Percentiles rank a stretch among this genome's conserved stretches.
phyloP scores from a whole-genome alignment of 2,888 invertebrate genomes.

The Orthosia gracilis region DNA sequence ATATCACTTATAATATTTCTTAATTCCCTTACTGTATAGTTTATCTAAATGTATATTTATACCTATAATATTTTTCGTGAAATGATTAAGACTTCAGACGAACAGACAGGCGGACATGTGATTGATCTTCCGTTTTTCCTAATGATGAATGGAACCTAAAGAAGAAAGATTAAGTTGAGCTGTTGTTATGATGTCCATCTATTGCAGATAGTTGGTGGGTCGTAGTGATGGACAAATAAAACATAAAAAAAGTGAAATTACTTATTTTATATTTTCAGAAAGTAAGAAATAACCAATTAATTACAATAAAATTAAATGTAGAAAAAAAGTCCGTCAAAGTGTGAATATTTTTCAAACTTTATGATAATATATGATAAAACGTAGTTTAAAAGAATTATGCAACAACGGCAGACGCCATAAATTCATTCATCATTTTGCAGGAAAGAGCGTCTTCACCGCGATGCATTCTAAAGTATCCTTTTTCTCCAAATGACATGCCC shows the following conservation, averaged over 20 bases:
- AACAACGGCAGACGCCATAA: constrained; percentile 20
- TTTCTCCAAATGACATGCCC: constrained; percentile 93
- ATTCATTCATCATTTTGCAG: constrained; percentile 41
- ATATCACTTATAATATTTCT: too few species aligned
- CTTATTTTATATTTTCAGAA: neutral
- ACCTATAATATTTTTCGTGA: too few species aligned
- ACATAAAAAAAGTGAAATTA: neutral
- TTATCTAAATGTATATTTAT: too few species aligned
- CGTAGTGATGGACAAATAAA: neutral
- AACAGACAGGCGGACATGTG: neutral
- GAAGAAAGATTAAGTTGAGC: too few species aligned
- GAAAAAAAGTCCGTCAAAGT: neutral
- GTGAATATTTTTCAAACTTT: neutral
- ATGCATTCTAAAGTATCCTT: constrained; percentile 95
- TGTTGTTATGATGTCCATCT: neutral
- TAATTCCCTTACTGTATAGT: too few species aligned
- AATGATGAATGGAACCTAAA: neutral
- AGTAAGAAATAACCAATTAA: neutral
- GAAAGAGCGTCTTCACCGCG: constrained; percentile 92
- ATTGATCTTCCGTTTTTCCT: neutral
- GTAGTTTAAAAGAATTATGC: neutral
- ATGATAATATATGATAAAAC: too few species aligned
- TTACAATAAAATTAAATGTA: neutral
- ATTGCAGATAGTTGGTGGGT: neutral
- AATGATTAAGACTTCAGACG: too few species aligned